A percentile compares a stretch with the other conserved stretches of the same genome.
Evolutionary conservation across 1,140 invertebrate genomes (phyloP).

Genomic region (Lordiphosa stackelbergi): DNA sequence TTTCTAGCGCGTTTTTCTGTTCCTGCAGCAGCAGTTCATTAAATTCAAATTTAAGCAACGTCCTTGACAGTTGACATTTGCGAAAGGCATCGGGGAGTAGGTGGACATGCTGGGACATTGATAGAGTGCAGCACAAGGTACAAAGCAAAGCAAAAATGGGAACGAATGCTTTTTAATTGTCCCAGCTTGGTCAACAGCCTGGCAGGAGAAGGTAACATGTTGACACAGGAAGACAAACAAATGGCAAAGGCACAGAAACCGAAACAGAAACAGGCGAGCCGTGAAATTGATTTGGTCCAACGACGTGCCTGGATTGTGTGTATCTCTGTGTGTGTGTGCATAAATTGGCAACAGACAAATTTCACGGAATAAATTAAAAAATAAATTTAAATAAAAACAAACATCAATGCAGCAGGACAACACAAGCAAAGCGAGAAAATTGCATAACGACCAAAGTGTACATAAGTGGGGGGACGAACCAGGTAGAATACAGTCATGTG

Average conservation of each 20-base stretch:
- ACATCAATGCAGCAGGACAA: conserved; percentile 39
- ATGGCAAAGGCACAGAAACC: conserved; percentile 1
- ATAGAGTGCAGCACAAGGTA: conserved; percentile 24
- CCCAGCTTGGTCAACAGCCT: conserved; percentile 44
- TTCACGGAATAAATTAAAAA: conserved; percentile 7
- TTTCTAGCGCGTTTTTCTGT: not conserved
- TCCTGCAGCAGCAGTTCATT: not conserved
- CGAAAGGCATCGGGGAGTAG: not conserved
- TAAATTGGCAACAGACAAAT: conserved; percentile 59
- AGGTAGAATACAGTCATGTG: conserved; percentile 45
- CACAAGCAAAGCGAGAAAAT: conserved; percentile 29
- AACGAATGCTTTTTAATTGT: conserved; percentile 56
- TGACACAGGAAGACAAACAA: conserved; percentile 5
- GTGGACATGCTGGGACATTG: conserved; percentile 4
- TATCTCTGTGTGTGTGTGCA: conserved; percentile 42
- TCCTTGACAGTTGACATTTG: conserved; percentile 61
- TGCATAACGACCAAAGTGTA: conserved; percentile 61
- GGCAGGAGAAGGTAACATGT: conserved; percentile 13
- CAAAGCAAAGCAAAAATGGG: conserved; percentile 15
- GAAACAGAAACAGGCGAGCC: conserved; percentile 33
- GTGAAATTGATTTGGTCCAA: conserved; percentile 67
- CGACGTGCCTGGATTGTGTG: conserved; percentile 39
- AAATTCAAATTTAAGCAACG: conserved; percentile 19
- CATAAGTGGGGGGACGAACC: not conserved
- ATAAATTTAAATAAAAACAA: conserved; percentile 1